phyloP scores from a whole-genome alignment of 35 echinoderm and acorn worm species.

The Patiria miniata region DNA sequence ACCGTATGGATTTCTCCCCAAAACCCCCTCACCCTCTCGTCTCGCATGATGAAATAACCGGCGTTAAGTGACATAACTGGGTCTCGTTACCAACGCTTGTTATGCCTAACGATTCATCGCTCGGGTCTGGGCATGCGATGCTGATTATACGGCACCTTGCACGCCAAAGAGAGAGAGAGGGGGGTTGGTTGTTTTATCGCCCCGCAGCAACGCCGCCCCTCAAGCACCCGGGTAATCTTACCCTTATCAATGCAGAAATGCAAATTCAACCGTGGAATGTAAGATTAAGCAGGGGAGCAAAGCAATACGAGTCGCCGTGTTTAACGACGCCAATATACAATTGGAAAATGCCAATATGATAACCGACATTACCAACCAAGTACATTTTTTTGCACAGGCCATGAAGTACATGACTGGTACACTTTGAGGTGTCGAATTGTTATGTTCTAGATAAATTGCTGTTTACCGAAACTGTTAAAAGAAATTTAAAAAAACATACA shows the following conservation, averaged over 20 bases:
- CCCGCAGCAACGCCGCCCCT: background rate
- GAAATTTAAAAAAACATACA: no score
- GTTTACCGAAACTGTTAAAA: no score
- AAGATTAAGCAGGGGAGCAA: background rate
- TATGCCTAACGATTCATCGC: conserved; percentile 27
- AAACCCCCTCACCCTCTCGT: background rate
- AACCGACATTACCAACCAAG: no score
- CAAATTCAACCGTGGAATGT: conserved; percentile 20
- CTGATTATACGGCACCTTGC: conserved; percentile 7
- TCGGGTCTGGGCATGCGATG: background rate
- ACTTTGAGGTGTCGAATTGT: no score
- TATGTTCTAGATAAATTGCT: no score
- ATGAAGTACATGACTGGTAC: no score
- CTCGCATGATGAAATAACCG: conserved; percentile 24
- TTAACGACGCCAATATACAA: no score
- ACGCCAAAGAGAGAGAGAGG: background rate
- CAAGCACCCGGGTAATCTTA: background rate
- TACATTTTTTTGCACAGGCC: no score
- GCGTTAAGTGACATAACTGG: conserved; percentile 33
- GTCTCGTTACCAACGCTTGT: conserved; percentile 24
- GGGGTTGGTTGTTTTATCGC: conserved; percentile 5
- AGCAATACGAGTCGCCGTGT: no score
- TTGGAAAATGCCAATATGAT: no score
- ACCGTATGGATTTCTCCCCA: conserved; percentile 13
- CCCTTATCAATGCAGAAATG: conserved; percentile 15